Evolutionary conservation across 2,113 vertebrate species (phyloP).

Genomic region (Chaetops frenatus): DNA sequence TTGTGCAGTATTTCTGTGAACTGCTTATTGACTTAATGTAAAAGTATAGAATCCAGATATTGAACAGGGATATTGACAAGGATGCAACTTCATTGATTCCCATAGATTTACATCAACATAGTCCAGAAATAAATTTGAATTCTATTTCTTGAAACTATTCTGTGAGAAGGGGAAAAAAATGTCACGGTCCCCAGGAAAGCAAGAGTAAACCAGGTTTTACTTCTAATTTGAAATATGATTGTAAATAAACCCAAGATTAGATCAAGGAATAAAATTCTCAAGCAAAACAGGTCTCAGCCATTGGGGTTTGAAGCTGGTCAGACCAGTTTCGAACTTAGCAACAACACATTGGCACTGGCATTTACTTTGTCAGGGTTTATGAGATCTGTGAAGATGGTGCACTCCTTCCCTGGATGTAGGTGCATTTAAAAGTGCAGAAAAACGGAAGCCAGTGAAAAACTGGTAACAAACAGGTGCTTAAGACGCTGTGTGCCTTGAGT

Average conservation of each 20-base stretch:
- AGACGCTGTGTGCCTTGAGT: neutral
- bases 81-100: neutral
- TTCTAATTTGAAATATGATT: conserved; percentile 11
- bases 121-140: neutral
- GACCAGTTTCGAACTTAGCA: conserved; percentile 20
- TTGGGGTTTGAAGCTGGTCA: conserved; percentile 14
- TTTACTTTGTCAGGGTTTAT: neutral
- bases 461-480: neutral
- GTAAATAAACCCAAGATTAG: conserved; percentile 43
- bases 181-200: neutral
- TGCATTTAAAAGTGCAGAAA: neutral
- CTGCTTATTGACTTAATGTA: neutral
- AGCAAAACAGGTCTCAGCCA: neutral
- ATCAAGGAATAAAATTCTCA: conserved; percentile 18
- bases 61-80: neutral
- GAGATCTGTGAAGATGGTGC: neutral
- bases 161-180: neutral
- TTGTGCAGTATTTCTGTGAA: neutral
- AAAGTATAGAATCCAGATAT: neutral
- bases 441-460: neutral
- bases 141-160: neutral
- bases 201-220: neutral
- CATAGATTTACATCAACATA: neutral
- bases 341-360: neutral
- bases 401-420: neutral